Percentiles rank a stretch among this genome's conserved stretches.
These are phyloP conservation scores for Sebastes alutus DNA, from an alignment of 2,797 vertebrate genomes.

Conservation along the genomic window DNA sequence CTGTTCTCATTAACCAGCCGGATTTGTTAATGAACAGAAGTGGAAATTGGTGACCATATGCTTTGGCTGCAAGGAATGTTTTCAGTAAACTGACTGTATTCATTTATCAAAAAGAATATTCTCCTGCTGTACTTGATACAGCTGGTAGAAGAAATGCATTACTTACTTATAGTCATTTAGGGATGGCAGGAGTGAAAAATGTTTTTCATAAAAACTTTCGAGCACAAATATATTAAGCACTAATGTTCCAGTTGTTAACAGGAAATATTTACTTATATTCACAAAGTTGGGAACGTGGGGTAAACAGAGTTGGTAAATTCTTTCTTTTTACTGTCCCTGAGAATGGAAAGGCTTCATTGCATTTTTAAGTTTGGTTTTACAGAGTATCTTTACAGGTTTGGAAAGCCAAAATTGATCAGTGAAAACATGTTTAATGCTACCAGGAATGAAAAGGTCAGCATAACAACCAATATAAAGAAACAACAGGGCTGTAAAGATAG, in stretches of 20 bases:
- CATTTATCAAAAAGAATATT: neutral
- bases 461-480: neutral
- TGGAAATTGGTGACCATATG: conserved; percentile 1
- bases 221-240: neutral
- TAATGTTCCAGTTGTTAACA: neutral
- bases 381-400: neutral
- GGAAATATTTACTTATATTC: neutral
- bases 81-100: conserved; percentile 5
- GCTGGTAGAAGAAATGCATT: neutral
- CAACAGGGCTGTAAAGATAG: neutral
- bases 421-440: neutral
- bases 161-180: neutral
- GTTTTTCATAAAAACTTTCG: neutral
- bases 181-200: neutral
- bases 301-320: neutral
- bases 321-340: neutral
- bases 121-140: neutral
- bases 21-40: conserved; percentile 1
- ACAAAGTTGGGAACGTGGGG: neutral
- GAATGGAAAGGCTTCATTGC: neutral
- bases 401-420: neutral
- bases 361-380: neutral
- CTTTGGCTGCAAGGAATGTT: neutral
- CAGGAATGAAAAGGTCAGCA: neutral
- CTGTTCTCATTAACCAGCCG: conserved; percentile 2